phyloP scores from a whole-genome alignment of 2,888 invertebrate species.

The Spodoptera exigua region DNA sequence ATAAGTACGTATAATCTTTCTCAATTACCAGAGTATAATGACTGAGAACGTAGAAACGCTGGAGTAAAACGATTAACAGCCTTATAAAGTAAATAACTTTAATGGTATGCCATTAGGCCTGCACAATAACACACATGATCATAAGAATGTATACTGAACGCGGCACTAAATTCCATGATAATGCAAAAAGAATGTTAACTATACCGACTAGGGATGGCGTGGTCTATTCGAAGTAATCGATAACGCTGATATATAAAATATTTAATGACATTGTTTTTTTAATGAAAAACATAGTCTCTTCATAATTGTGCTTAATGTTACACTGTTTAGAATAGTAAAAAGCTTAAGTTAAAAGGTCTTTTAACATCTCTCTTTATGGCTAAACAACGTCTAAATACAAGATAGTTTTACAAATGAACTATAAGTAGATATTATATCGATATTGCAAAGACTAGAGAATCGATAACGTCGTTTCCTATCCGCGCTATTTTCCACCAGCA shows the following conservation, averaged over 20 bases:
- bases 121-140: constrained; percentile 42
- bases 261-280: no score
- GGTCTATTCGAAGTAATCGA: no score
- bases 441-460: neutral
- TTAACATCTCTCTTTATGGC: neutral
- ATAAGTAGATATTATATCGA: neutral
- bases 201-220: constrained; percentile 3
- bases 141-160: constrained; percentile 44
- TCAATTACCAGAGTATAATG: constrained; percentile 6
- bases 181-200: constrained; percentile 51
- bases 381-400: neutral
- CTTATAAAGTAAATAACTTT: constrained; percentile 36
- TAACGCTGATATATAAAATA: no score
- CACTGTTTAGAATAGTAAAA: no score
- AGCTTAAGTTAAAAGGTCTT: no score
- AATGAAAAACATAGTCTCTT: no score
- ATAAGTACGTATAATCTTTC: no score
- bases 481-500: constrained; percentile 21
- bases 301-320: no score
- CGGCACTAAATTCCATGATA: constrained; percentile 48
- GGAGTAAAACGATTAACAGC: constrained; percentile 38
- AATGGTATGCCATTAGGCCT: constrained; percentile 36
- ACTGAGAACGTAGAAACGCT: constrained; percentile 33
- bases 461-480: neutral
- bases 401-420: neutral